phyloP scores from a whole-genome alignment of 2,888 invertebrate species.

The Pristionchus maxplancki region DNA sequence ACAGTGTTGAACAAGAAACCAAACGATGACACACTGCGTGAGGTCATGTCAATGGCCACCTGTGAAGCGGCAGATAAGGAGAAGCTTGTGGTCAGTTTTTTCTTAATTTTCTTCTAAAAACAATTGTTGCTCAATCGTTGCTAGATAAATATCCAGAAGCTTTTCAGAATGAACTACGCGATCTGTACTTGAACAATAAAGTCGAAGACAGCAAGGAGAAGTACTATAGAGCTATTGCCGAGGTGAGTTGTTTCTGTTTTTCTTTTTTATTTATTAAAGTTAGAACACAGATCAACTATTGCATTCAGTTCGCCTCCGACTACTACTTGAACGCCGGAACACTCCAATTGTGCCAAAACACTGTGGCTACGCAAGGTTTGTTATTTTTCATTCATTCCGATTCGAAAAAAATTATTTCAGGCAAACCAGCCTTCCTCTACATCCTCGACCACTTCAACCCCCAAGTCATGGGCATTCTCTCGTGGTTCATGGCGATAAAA shows the following conservation, averaged over 20 bases:
- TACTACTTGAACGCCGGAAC: not conserved
- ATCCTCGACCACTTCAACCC: slow-evolving; percentile 68
- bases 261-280: too few relatives aligned
- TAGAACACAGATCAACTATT: too few relatives aligned
- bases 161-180: slow-evolving; percentile 66
- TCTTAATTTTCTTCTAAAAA: not conserved
- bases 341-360: not conserved
- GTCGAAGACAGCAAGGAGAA: slow-evolving; percentile 59
- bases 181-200: slow-evolving; percentile 59
- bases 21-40: not conserved
- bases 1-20: slow-evolving; percentile 54
- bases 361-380: not conserved
- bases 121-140: too few relatives aligned
- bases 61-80: not conserved
- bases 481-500: slow-evolving; percentile 59
- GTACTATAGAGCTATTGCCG: slow-evolving; percentile 60
- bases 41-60: not conserved
- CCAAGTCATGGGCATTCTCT: slow-evolving; percentile 64
- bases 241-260: slow-evolving; percentile 57
- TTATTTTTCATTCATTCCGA: too few relatives aligned
- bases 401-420: not conserved
- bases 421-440: slow-evolving; percentile 64
- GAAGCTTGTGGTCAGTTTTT: not conserved
- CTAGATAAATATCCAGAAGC: too few relatives aligned
- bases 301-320: not conserved